Evolutionary conservation across 1,140 invertebrate genomes (phyloP).

Genomic region (Papilio xuthus): DNA sequence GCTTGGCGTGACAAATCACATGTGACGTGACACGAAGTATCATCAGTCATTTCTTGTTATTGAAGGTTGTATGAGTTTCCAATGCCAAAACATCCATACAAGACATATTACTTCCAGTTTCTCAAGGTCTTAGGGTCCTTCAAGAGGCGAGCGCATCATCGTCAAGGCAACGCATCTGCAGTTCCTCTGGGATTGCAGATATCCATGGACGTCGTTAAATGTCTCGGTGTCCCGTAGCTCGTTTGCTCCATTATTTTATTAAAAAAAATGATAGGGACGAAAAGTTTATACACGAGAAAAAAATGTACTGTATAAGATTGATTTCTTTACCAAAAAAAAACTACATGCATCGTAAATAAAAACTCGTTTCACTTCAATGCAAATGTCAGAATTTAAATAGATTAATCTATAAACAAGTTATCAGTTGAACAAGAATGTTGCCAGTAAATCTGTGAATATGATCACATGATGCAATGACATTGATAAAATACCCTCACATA

Average conservation of each 20-base stretch:
- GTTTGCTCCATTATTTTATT: too few species aligned
- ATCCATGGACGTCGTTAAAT: too few species aligned
- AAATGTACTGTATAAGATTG: neutral
- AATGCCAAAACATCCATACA: neutral
- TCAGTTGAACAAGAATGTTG: neutral
- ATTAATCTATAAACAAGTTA: conserved; percentile 24
- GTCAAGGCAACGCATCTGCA: too few species aligned
- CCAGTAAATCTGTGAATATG: neutral
- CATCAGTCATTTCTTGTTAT: neutral
- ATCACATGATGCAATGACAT: conserved; percentile 3
- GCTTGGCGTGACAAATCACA: conserved; percentile 12
- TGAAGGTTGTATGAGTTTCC: neutral
- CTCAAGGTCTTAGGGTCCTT: too few species aligned
- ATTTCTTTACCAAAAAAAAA: neutral
- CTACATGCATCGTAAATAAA: conserved; percentile 17
- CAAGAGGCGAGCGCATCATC: too few species aligned
- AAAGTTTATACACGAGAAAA: neutral
- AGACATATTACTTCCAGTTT: too few species aligned
- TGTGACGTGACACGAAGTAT: conserved; percentile 7
- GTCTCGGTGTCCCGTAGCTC: too few species aligned
- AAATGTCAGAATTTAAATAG: conserved; percentile 36
- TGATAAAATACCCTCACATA: conserved; percentile 6
- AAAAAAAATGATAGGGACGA: neutral
- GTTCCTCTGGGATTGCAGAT: too few species aligned
- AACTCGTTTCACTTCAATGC: neutral